Conservation (phyloP, 2,888 invertebrate genomes). For the Hyposoter dolosus region DNA sequence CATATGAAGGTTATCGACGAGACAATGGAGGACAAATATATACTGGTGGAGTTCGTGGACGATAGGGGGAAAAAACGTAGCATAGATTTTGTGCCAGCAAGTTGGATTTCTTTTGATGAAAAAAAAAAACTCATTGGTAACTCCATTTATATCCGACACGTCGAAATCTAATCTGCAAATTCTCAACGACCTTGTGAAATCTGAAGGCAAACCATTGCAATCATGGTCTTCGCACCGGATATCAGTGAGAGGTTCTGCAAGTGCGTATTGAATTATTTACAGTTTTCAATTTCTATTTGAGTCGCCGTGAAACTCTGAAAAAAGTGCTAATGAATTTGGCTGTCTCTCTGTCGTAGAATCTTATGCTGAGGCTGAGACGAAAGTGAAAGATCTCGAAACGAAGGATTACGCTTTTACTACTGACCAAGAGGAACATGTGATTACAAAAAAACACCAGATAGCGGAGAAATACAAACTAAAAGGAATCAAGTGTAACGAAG, state of each 20-base stretch:
- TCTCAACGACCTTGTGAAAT: neutral
- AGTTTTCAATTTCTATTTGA: neutral
- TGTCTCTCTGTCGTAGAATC: slow-evolving; percentile 20
- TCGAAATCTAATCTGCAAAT: slow-evolving; percentile 2
- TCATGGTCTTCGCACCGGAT: slow-evolving; percentile 3
- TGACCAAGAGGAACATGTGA: slow-evolving; percentile 29
- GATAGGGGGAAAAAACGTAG: neutral
- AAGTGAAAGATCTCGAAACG: slow-evolving; percentile 38
- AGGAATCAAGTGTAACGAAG: slow-evolving; percentile 5
- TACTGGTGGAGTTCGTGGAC: neutral
- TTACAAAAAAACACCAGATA: slow-evolving; percentile 18
- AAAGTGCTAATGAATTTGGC: slow-evolving; percentile 1
- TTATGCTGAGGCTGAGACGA: slow-evolving; percentile 31
- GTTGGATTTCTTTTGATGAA: neutral
- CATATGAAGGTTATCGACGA: too few species aligned
- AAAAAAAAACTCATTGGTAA: neutral
- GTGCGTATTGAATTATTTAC: slow-evolving; percentile 1
- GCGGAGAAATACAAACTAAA: slow-evolving; percentile 24
- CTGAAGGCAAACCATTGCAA: slow-evolving; percentile 9
- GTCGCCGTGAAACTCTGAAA: neutral
- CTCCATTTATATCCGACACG: neutral
- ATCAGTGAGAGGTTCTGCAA: slow-evolving; percentile 15
- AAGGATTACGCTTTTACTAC: slow-evolving; percentile 29
- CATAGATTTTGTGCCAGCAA: neutral
- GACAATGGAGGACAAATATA: neutral